Conservation (phyloP, 2,797 vertebrate genomes). For the Cichlasoma orientale region DNA sequence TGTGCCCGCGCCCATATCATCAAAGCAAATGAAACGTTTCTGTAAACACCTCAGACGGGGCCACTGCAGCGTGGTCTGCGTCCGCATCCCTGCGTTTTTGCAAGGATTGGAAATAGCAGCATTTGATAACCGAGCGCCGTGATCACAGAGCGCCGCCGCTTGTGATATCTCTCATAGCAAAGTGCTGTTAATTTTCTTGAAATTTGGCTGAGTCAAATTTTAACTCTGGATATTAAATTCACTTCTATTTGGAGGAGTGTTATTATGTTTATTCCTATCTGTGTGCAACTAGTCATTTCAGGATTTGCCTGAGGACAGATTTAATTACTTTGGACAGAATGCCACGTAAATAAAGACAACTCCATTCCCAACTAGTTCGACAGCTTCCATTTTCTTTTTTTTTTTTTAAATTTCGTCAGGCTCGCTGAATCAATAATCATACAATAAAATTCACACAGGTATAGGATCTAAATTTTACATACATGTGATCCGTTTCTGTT, state of each 20-base stretch:
- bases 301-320: conserved; percentile 25
- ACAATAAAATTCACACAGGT: neutral
- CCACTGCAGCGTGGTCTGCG: neutral
- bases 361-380: conserved; percentile 18
- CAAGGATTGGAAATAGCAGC: conserved; percentile 33
- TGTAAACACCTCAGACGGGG: conserved; percentile 36
- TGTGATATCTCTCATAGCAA: conserved; percentile 17
- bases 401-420: conserved; percentile 8
- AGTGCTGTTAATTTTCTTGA: conserved; percentile 44
- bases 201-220: conserved; percentile 48
- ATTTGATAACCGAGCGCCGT: conserved; percentile 34
- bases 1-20: conserved; percentile 17
- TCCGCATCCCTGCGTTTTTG: conserved; percentile 21
- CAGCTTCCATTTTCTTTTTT: neutral
- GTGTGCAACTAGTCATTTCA: conserved; percentile 11
- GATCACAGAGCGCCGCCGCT: conserved; percentile 35
- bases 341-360: conserved; percentile 26
- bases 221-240: conserved; percentile 26
- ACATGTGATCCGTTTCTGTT: conserved; percentile 44
- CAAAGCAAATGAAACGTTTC: conserved; percentile 35
- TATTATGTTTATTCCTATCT: conserved; percentile 1
- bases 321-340: conserved; percentile 38
- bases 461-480: neutral
- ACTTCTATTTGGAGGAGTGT: conserved; percentile 3
- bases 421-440: conserved; percentile 19